Base-by-base conservation (phyloP, 2,888 invertebrate species). In the Seira musarum region DNA sequence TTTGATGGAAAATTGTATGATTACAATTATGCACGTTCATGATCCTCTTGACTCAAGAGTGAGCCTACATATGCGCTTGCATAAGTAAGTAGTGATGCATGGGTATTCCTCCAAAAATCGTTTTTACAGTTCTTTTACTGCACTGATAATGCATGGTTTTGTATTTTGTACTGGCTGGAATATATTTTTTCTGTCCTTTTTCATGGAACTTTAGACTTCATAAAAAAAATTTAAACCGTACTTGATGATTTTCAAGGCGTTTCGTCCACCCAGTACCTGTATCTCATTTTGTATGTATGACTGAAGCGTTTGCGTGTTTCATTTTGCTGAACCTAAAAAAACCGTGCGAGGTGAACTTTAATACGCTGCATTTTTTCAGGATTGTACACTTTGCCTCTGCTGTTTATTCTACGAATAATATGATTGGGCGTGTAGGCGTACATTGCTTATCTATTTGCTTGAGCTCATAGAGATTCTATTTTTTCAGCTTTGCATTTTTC, bases 1-100 rank as follows among this genome's bases (percentile, higher is more conserved):
- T 63, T 24, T 63, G 63, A 24, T 63, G 40, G 40, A 40, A 63
- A 1, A 24, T 24, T 24, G 22, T 63, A 24, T 6, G 22, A 15
- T 61, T 61, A 79, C 68, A 73, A 79, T 79, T 79, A 79, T 79
- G 79, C 79, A 73, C 79, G 73, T 79, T 68, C 79, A 79, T 79
- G 78, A 72, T 73, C 73, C 67, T 67, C 60, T 74, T 60, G 35
- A 35, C 74, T 22, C n/a, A n/a, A n/a, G n/a, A n/a, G n/a, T n/a
- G n/a, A n/a, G n/a, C n/a, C n/a, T n/a, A n/a, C n/a, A n/a, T n/a
- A n/a, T n/a, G n/a, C n/a, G n/a, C n/a, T n/a, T n/a, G n/a, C n/a
- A n/a, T n/a, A n/a, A n/a, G n/a, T n/a, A n/a, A n/a, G n/a, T n/a
- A n/a, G n/a, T n/a, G n/a, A n/a, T n/a, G n/a, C n/a, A n/a, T n/a